Percentiles rank a stretch among this genome's conserved stretches.
Evolutionary conservation across 2,888 invertebrate genomes (phyloP).

Genomic region (Acronicta aceris): DNA sequence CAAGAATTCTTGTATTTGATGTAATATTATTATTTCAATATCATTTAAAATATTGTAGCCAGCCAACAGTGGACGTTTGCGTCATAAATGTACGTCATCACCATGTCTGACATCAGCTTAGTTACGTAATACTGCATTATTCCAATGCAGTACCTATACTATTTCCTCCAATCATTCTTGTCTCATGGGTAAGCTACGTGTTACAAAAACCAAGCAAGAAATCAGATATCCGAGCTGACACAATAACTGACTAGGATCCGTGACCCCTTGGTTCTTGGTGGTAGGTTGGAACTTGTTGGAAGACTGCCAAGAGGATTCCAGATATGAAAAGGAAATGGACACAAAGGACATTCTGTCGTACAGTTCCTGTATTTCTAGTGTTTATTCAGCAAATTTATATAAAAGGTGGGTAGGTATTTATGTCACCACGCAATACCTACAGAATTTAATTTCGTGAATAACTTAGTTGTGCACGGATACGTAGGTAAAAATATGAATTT

Average conservation of each 20-base stretch:
- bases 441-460: not conserved
- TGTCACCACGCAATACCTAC: not conserved
- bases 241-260: slow-evolving; percentile 53
- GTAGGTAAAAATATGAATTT: not conserved
- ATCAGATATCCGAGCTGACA: slow-evolving; percentile 39
- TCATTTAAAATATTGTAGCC: too few species aligned
- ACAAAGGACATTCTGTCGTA: slow-evolving; percentile 21
- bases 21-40: too few species aligned
- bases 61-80: not conserved
- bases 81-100: not conserved
- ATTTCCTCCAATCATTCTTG: not conserved
- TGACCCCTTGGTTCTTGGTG: slow-evolving; percentile 32
- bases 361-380: slow-evolving; percentile 21
- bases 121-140: not conserved
- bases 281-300: too few species aligned
- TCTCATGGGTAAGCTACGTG: slow-evolving; percentile 11
- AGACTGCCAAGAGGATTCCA: slow-evolving; percentile 53
- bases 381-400: slow-evolving; percentile 7
- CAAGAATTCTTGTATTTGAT: too few species aligned
- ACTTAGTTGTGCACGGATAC: not conserved
- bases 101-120: too few species aligned
- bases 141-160: not conserved
- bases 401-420: slow-evolving; percentile 7
- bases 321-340: slow-evolving; percentile 52
- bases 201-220: slow-evolving; percentile 15